Conservation (phyloP, 2,888 invertebrate genomes). For the Halictus quadricinctus region DNA sequence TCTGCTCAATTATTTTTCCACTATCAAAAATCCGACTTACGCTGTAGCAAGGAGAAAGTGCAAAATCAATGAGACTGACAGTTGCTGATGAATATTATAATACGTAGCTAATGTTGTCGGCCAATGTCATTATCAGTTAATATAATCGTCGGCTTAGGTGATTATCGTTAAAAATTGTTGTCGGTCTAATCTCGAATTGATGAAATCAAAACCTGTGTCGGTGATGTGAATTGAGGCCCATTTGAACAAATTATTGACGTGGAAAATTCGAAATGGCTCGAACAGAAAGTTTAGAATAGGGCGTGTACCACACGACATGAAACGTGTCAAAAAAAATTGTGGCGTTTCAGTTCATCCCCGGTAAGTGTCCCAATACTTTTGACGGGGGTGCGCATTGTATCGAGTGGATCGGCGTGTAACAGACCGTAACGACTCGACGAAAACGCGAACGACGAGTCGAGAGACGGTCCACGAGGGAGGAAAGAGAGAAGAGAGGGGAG, state of each 20-base stretch:
- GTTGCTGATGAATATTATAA: too few relatives aligned
- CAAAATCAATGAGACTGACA: too few relatives aligned
- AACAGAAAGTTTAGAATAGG: neutral
- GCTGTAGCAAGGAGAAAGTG: neutral
- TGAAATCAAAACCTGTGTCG: too few relatives aligned
- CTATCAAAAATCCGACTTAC: too few relatives aligned
- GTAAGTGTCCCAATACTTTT: neutral
- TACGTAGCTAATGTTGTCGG: too few relatives aligned
- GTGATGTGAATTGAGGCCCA: too few relatives aligned
- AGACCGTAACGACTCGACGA: neutral
- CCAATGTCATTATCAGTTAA: too few relatives aligned
- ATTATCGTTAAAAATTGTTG: too few relatives aligned
- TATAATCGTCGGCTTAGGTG: too few relatives aligned
- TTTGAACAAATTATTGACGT: too few relatives aligned
- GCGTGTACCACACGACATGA: neutral
- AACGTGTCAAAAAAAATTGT: neutral
- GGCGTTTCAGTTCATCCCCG: neutral
- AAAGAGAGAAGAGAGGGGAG: neutral
- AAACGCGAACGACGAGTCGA: neutral
- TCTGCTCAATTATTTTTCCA: too few relatives aligned
- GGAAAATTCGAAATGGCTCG: neutral
- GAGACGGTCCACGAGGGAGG: neutral
- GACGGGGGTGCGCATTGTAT: conserved; percentile 58
- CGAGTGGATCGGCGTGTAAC: conserved; percentile 6
- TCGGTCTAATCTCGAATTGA: too few relatives aligned